Conservation (phyloP, 2,888 invertebrate species). For the Amiota communis region DNA sequence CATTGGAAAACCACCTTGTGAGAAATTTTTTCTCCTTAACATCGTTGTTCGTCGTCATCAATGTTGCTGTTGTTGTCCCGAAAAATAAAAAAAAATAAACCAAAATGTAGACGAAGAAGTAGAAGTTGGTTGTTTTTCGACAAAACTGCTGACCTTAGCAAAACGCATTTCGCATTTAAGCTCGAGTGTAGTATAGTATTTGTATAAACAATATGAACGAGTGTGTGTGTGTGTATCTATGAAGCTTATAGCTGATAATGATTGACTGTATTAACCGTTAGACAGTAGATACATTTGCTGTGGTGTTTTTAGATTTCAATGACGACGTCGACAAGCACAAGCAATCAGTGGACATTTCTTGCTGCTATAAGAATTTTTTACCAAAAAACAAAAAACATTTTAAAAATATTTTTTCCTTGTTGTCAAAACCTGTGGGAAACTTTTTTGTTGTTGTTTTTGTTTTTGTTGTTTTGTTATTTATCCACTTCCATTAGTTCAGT, state of each 20-base stretch:
- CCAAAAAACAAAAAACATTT: not conserved
- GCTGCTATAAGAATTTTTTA: slow-evolving; percentile 25
- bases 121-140: slow-evolving; percentile 40
- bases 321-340: slow-evolving; percentile 55
- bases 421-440: slow-evolving; percentile 35
- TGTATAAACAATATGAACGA: not conserved
- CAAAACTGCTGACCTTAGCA: slow-evolving; percentile 46
- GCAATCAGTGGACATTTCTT: slow-evolving; percentile 67
- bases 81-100: no score
- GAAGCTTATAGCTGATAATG: slow-evolving; percentile 57
- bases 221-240: slow-evolving; percentile 27
- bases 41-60: slow-evolving; percentile 17
- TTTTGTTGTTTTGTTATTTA: slow-evolving; percentile 14
- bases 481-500: not conserved
- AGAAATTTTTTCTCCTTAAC: slow-evolving; percentile 52
- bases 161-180: slow-evolving; percentile 55
- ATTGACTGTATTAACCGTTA: slow-evolving; percentile 69
- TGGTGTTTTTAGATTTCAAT: slow-evolving; percentile 37
- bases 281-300: slow-evolving; percentile 31
- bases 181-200: not conserved
- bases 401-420: slow-evolving; percentile 1
- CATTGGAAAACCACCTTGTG: slow-evolving; percentile 51
- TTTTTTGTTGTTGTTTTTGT: slow-evolving; percentile 27
- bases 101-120: not conserved
- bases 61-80: slow-evolving; percentile 30